phyloP scores from a whole-genome alignment of 2,888 invertebrate species.

The Zeuzera pyrina region DNA sequence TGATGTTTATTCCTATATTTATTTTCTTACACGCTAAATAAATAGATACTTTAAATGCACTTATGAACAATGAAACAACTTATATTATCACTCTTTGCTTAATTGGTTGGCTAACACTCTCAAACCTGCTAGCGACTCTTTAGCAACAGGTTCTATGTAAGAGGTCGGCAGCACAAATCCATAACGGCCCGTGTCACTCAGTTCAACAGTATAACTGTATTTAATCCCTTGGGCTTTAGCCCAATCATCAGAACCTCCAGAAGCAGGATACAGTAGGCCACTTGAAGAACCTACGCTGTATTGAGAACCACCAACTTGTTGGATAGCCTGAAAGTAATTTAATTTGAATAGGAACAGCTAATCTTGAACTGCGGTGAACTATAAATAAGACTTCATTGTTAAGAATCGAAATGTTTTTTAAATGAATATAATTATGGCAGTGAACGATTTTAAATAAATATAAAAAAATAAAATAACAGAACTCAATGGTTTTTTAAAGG shows the following conservation, averaged over 20 bases:
- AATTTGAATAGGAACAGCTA: too few species aligned
- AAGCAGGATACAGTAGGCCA: conserved; percentile 83
- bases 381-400: too few species aligned
- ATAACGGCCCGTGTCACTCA: conserved; percentile 86
- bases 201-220: conserved; percentile 91
- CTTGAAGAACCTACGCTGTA: conserved; percentile 87
- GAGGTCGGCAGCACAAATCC: conserved; percentile 90
- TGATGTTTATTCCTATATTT: too few species aligned
- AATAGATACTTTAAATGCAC: too few species aligned
- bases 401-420: too few species aligned
- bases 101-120: conserved; percentile 67
- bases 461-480: too few species aligned
- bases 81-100: conserved; percentile 18
- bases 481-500: too few species aligned
- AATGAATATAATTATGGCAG: too few species aligned
- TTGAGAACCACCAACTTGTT: conserved; percentile 69
- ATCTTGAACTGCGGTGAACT: too few species aligned
- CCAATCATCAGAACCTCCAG: conserved; percentile 93
- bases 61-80: too few species aligned
- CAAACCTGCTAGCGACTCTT: conserved; percentile 82
- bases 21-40: too few species aligned
- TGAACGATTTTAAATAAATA: too few species aligned
- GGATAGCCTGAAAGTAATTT: conserved; percentile 75
- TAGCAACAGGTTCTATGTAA: conserved; percentile 82
- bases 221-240: conserved; percentile 89